Conservation (phyloP, 1,140 invertebrate species). For the Calycopis cecrops region DNA sequence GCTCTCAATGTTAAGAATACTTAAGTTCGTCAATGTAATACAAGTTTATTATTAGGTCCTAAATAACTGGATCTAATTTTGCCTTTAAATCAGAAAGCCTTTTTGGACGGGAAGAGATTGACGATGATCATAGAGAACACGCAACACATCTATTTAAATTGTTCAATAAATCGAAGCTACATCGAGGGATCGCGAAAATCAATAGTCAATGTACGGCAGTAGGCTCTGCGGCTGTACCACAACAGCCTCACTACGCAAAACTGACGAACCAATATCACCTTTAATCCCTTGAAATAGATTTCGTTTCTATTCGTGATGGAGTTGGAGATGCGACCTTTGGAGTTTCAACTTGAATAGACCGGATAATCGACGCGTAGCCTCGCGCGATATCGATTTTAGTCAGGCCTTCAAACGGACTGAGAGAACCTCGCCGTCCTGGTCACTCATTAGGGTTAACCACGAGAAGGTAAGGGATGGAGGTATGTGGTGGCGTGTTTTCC, state of each 20-base stretch:
- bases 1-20: no score
- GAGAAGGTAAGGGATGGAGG: constrained; percentile 29
- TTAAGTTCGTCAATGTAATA: no score
- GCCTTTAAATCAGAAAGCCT: no score
- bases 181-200: constrained; percentile 56
- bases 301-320: constrained; percentile 1
- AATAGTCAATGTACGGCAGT: constrained; percentile 59
- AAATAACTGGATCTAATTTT: no score
- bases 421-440: constrained; percentile 34
- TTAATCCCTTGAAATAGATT: constrained; percentile 9
- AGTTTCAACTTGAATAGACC: constrained; percentile 36
- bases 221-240: constrained; percentile 16
- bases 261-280: constrained; percentile 20
- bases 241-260: constrained; percentile 7
- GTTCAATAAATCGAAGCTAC: constrained; percentile 65
- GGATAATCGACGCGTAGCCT: constrained; percentile 73
- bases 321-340: constrained; percentile 27
- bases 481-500: constrained; percentile 15
- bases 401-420: constrained; percentile 35
- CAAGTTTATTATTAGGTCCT: no score
- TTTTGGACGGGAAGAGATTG: no score
- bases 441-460: constrained; percentile 16
- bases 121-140: no score
- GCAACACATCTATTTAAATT: constrained; percentile 10
- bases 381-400: constrained; percentile 73